These are phyloP conservation scores for Cephus cinctus DNA, from an alignment of 1,140 invertebrate species.

Conservation along the genomic window DNA sequence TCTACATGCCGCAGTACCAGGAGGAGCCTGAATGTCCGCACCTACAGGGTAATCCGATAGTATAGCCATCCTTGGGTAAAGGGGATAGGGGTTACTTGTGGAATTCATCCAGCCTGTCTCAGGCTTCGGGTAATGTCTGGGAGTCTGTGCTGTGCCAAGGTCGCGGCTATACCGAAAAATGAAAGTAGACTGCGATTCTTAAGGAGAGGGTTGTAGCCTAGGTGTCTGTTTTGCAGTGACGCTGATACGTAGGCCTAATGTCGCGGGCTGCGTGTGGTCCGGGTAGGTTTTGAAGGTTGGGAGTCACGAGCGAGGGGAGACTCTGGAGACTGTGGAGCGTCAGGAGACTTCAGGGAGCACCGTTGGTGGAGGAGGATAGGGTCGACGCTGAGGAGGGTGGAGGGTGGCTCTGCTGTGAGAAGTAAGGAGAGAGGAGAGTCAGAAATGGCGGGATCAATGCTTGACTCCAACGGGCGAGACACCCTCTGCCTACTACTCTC, in stretches of 20 bases:
- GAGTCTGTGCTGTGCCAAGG: too few species aligned
- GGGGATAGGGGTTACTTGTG: too few species aligned
- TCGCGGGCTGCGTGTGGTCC: background rate
- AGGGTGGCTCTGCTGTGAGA: background rate
- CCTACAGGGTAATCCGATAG: background rate
- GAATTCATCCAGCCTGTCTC: too few species aligned
- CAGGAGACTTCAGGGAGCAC: background rate
- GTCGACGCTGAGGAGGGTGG: background rate
- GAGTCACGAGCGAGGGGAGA: too few species aligned
- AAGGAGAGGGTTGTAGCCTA: too few species aligned
- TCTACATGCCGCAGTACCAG: background rate
- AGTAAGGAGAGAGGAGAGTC: constrained; percentile 15
- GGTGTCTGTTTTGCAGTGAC: too few species aligned
- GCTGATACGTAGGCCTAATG: background rate
- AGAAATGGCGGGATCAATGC: constrained; percentile 41
- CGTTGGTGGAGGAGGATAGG: background rate
- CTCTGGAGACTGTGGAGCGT: background rate
- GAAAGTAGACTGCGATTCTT: too few species aligned
- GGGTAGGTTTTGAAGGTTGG: background rate
- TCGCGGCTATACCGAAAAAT: too few species aligned
- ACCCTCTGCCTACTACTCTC: constrained; percentile 19
- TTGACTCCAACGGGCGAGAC: constrained; percentile 27
- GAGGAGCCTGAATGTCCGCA: background rate
- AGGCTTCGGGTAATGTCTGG: too few species aligned
- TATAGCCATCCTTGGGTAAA: background rate